A percentile compares a stretch with the other conserved stretches of the same genome.
phyloP scores from a whole-genome alignment of 2,113 vertebrate species.

The Cyphotilapia sp. region DNA sequence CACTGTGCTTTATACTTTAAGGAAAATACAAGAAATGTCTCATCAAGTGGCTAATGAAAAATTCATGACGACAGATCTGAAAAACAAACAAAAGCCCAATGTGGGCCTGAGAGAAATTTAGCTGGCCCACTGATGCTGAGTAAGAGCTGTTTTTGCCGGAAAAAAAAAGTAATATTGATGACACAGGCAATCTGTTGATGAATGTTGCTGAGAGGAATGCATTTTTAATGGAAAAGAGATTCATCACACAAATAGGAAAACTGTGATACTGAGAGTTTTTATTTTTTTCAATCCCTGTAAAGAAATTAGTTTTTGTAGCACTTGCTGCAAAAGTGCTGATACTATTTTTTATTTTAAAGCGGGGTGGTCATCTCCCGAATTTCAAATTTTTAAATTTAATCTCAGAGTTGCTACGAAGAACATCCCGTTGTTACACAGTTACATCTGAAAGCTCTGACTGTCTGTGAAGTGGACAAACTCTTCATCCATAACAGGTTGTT shows the following conservation, averaged over 20 bases:
- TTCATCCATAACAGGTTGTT: neutral
- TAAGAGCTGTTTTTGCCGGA: neutral
- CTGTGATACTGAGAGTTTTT: neutral
- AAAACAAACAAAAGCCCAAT: slow-evolving; percentile 32
- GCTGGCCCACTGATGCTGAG: slow-evolving; percentile 10
- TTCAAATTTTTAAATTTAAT: neutral
- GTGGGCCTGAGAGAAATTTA: neutral
- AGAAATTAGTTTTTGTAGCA: neutral
- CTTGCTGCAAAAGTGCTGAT: neutral
- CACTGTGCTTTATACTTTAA: slow-evolving; percentile 1
- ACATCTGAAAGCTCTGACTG: neutral
- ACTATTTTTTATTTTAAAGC: neutral
- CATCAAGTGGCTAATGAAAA: slow-evolving; percentile 41
- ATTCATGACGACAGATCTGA: slow-evolving; percentile 27
- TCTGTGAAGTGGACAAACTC: neutral
- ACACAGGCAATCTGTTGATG: slow-evolving; percentile 1
- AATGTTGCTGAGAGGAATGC: neutral
- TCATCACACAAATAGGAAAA: neutral
- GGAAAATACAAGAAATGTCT: slow-evolving; percentile 14
- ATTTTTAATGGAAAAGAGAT: slow-evolving; percentile 5
- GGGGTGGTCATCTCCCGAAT: neutral
- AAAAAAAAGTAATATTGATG: neutral
- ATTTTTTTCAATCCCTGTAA: neutral
- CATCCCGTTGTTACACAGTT: neutral
- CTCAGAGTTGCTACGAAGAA: neutral